These are phyloP conservation scores for Dasypolia templi DNA, from an alignment of 2,888 invertebrate species.

Conservation along the genomic window DNA sequence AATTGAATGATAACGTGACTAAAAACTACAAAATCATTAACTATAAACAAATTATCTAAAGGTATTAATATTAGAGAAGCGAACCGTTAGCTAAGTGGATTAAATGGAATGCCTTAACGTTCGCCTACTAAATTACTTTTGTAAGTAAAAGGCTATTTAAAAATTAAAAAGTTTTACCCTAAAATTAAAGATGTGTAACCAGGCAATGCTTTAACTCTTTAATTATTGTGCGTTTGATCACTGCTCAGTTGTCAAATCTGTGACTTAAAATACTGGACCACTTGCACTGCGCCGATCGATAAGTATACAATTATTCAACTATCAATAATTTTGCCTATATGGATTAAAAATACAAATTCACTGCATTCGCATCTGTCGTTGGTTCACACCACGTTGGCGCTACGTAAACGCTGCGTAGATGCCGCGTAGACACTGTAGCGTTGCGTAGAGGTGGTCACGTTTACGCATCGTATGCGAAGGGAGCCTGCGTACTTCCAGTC, in stretches of 20 bases:
- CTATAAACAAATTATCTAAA: conserved; percentile 33
- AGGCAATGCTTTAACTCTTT: no score
- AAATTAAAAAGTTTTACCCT: not conserved
- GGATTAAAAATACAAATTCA: not conserved
- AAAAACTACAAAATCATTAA: not conserved
- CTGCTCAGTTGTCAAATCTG: not conserved
- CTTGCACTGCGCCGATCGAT: not conserved
- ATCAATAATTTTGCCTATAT: not conserved
- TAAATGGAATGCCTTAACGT: conserved; percentile 26
- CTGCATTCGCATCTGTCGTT: not conserved
- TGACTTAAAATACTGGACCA: not conserved
- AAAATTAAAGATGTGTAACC: not conserved
- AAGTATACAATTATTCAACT: not conserved
- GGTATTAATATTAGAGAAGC: conserved; percentile 39
- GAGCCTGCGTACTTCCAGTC: not conserved
- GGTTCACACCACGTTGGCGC: not conserved
- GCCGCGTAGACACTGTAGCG: not conserved
- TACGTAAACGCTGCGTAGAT: not conserved
- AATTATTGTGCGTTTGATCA: not conserved
- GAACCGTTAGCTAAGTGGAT: conserved; percentile 39
- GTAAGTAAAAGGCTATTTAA: not conserved
- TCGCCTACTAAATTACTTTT: conserved; percentile 10
- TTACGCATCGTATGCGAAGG: not conserved
- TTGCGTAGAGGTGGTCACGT: not conserved
- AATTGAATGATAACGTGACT: conserved; percentile 27